A percentile compares a stretch with the other conserved stretches of the same genome.
phyloP scores from a whole-genome alignment of 2,113 vertebrate genomes.

The Salvelinus alpinus region DNA sequence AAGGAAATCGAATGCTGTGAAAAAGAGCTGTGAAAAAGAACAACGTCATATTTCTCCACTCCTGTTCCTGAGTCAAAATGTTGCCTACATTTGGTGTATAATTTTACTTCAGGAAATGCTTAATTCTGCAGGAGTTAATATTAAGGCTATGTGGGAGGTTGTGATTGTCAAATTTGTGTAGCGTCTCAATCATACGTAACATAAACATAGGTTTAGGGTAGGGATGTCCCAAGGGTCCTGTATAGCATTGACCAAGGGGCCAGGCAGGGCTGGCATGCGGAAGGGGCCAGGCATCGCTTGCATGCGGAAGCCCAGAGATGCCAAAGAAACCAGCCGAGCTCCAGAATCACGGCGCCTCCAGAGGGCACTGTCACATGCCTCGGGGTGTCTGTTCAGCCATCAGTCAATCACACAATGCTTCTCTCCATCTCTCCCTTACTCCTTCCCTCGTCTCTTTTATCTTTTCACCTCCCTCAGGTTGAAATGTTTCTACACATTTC shows the following conservation, averaged over 20 bases:
- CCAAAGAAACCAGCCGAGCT: constrained; percentile 88
- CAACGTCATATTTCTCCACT: no score
- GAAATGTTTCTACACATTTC: constrained; percentile 60
- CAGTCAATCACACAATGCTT: constrained; percentile 10
- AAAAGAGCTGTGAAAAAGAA: no score
- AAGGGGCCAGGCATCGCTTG: constrained; percentile 44
- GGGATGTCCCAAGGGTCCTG: no score
- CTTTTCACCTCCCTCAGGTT: constrained; percentile 54
- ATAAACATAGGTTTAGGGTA: no score
- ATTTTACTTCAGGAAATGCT: no score
- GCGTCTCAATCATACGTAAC: no score
- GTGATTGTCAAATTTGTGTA: no score
- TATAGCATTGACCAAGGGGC: no score
- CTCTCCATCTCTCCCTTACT: constrained; percentile 18
- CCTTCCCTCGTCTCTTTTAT: neutral
- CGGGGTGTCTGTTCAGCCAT: constrained; percentile 19
- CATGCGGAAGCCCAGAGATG: constrained; percentile 77
- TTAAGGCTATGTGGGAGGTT: no score
- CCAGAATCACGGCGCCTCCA: constrained; percentile 50
- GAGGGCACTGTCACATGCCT: constrained; percentile 45
- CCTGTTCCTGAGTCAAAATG: constrained; percentile 23
- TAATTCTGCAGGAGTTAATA: no score
- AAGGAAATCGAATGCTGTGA: no score
- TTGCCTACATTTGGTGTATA: no score
- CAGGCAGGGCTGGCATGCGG: constrained; percentile 59